Evolutionary conservation across 2,113 vertebrate genomes (phyloP).

Genomic region (Ifrita kowaldi): DNA sequence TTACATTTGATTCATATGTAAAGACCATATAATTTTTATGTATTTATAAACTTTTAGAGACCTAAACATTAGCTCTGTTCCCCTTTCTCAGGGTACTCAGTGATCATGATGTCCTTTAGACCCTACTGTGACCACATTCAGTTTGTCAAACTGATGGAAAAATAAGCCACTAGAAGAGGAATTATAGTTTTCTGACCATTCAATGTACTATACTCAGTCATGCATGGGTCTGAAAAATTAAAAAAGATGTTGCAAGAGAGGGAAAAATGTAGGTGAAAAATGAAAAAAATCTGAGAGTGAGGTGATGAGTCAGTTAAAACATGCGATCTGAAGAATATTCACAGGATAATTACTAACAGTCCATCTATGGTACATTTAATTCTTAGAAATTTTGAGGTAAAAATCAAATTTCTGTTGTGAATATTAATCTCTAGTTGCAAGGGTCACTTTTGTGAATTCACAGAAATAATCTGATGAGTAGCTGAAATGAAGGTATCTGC

Average conservation of each 20-base stretch:
- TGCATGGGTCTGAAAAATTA: not conserved
- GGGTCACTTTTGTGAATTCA: not conserved
- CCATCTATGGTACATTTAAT: not conserved
- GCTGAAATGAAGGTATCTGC: not conserved
- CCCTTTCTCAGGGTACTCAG: not conserved
- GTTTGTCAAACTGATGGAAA: not conserved
- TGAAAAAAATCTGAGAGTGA: not conserved
- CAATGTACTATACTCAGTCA: not conserved
- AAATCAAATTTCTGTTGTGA: not conserved
- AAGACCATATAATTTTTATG: fast-evolving
- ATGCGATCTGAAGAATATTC: not conserved
- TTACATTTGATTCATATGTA: not conserved
- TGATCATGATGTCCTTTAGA: not conserved
- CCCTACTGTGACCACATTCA: not conserved
- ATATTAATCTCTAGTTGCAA: not conserved
- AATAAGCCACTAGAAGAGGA: not conserved
- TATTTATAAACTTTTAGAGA: not conserved
- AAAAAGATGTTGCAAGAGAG: not conserved
- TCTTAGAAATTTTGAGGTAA: not conserved
- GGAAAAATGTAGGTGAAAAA: not conserved
- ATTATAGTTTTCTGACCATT: not conserved
- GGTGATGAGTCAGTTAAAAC: not conserved
- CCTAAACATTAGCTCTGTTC: not conserved
- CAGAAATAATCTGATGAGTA: not conserved
- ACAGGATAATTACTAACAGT: not conserved